A percentile compares a stretch with the other conserved stretches of the same genome.
Evolutionary conservation across 2,113 vertebrate species (phyloP).

Genomic region (Aptenodytes forsteri): DNA sequence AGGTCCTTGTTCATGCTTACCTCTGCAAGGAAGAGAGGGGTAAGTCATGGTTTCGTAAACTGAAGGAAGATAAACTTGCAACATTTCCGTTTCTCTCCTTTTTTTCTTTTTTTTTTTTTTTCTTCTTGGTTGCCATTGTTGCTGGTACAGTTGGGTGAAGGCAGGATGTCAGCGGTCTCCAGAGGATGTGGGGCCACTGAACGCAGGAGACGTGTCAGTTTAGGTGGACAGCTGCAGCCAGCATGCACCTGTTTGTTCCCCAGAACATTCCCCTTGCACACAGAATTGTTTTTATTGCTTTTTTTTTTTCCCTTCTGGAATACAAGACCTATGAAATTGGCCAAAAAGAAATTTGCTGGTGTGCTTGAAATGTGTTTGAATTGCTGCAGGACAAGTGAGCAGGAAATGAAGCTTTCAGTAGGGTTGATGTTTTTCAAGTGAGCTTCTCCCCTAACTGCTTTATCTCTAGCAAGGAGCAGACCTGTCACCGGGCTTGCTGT

Average conservation of each 20-base stretch:
- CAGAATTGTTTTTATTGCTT: not conserved
- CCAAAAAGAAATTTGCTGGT: not conserved
- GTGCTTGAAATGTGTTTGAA: not conserved
- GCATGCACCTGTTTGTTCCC: not conserved
- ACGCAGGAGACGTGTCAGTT: rapidly evolving
- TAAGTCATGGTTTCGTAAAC: not conserved
- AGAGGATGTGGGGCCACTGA: not conserved
- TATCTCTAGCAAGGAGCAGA: not conserved
- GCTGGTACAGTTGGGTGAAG: not conserved
- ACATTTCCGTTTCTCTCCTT: not conserved
- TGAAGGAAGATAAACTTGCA: not conserved
- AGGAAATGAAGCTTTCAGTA: not conserved
- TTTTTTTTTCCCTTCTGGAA: not conserved
- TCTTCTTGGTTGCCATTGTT: not conserved
- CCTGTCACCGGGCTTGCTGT: not conserved
- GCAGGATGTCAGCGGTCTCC: not conserved
- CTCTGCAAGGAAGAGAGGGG: not conserved
- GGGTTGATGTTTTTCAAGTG: not conserved
- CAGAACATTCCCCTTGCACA: not conserved
- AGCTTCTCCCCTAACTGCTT: not conserved
- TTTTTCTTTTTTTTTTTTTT: not conserved
- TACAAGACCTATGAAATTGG: not conserved
- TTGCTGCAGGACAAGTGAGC: not conserved
- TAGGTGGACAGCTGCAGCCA: not conserved
- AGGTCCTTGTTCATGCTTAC: not conserved